A percentile compares a stretch with the other conserved stretches of the same genome.
Conservation (phyloP, 2,888 invertebrate genomes). For the Falcaria lacertinaria region DNA sequence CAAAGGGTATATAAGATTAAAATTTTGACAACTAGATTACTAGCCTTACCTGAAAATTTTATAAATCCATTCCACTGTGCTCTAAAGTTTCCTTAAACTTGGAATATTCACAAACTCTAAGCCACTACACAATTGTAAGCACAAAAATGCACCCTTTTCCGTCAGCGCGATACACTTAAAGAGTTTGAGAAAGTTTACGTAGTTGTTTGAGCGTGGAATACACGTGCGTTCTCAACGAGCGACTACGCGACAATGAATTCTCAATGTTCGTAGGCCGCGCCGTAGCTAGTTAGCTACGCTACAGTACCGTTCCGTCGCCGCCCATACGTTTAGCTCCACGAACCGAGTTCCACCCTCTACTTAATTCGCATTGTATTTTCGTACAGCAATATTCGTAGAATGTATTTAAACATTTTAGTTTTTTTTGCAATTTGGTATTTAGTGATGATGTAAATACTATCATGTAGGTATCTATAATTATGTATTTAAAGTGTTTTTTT, state of each 20-base stretch:
- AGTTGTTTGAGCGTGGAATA: constrained; percentile 12
- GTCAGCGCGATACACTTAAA: constrained; percentile 21
- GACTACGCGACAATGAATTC: constrained; percentile 27
- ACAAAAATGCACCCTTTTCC: constrained; percentile 13
- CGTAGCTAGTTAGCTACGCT: constrained; percentile 7
- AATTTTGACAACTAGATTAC: no score
- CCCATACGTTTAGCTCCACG: constrained; percentile 19
- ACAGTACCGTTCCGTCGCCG: constrained; percentile 24
- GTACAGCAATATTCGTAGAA: constrained; percentile 18
- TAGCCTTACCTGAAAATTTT: background rate
- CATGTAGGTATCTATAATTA: no score
- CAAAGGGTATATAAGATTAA: no score
- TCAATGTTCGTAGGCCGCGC: constrained; percentile 5
- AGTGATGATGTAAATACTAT: no score
- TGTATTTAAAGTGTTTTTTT: no score
- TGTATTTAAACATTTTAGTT: no score
- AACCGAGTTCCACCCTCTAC: constrained; percentile 43
- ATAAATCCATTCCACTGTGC: background rate
- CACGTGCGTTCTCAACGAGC: constrained; percentile 21
- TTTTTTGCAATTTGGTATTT: no score
- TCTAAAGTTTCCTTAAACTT: background rate
- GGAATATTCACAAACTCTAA: background rate
- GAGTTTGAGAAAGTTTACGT: constrained; percentile 38
- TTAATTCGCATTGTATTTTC: constrained; percentile 27
- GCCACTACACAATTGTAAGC: constrained; percentile 2